Evolutionary conservation across 2,113 vertebrate genomes (phyloP), one percentile per base, ranked within the genome.

Genomic region (Indri indri): DNA sequence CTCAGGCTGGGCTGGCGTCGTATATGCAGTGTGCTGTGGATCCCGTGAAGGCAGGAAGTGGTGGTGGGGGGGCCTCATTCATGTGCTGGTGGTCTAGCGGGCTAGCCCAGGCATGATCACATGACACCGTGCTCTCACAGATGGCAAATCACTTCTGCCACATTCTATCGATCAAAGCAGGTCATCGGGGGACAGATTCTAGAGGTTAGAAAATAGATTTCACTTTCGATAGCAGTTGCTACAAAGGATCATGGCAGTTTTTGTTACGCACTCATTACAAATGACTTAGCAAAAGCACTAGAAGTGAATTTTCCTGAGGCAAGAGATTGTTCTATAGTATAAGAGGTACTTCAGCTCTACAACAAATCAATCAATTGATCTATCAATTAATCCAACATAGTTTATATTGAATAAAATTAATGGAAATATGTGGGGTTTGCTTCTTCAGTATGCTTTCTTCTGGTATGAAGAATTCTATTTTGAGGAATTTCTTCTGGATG

Each of bases 21-120:
- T 25, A 1, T 2, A 0, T 0, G 45, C 0, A 4, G 18, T 14
- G 47, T 27, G 25, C 3, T 12, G 52, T 10, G 42, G 37, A 20
- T 32, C 27, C 4, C 4, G 1, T 4, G 1, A 27, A 66, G 10
- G 22, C 2, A 20, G 45, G 54, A 20, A 9, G 22, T 14, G 50
- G 1, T 23, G 2, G 7, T 37, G 61, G 54, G n/a, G n/a, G n/a
- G 30, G 0, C 13, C 27, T 54, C 32, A 1, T 12, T 20, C 8
- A 5, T 20, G 5, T 22, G 18, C 4, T 25, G 6, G 27, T 6
- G 20, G 6, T 16, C 7, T 52, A 30, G 14, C 40, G 2, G 76
- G 27, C 18, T 8, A 6, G 1, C 7, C 32, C 52, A 13, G 42
- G n/a, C 13, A 34, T 12, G 45, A 8, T 32, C 40, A 8, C 8